A percentile compares a stretch with the other conserved stretches of the same genome.
phyloP scores from a whole-genome alignment of 2,797 vertebrate genomes.

The Pantherophis alleghaniensis region DNA sequence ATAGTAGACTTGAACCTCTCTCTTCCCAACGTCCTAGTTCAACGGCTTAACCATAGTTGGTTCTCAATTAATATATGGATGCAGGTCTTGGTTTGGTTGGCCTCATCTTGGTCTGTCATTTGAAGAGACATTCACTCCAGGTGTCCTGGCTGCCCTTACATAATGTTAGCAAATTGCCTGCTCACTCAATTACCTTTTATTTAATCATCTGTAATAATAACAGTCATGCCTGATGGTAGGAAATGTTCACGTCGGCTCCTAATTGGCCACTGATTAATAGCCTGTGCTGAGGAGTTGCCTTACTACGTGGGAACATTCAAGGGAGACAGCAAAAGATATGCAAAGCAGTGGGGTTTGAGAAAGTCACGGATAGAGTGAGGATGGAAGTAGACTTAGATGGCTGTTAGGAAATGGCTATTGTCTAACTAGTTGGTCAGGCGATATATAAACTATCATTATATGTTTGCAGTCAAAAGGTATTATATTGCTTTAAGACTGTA shows the following conservation, averaged over 20 bases:
- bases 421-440: no score
- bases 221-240: conserved; percentile 82
- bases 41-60: neutral
- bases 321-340: conserved; percentile 68
- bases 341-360: conserved; percentile 21
- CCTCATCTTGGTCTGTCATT: conserved; percentile 39
- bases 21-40: neutral
- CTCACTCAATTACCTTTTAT: conserved; percentile 80
- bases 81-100: conserved; percentile 22
- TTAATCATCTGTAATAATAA: conserved; percentile 83
- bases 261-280: conserved; percentile 81
- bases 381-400: neutral
- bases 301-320: conserved; percentile 73
- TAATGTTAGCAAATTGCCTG: conserved; percentile 77
- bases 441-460: no score
- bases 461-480: no score
- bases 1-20: neutral
- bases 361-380: conserved; percentile 42
- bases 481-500: no score
- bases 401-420: no score
- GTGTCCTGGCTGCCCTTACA: conserved; percentile 69
- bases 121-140: conserved; percentile 62
- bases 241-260: conserved; percentile 76
- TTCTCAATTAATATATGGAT: neutral
- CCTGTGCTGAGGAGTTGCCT: conserved; percentile 67